Percentiles rank a stretch among this genome's conserved stretches.
Conservation (phyloP, 2,113 vertebrate genomes). For the Chaetodon auriga region DNA sequence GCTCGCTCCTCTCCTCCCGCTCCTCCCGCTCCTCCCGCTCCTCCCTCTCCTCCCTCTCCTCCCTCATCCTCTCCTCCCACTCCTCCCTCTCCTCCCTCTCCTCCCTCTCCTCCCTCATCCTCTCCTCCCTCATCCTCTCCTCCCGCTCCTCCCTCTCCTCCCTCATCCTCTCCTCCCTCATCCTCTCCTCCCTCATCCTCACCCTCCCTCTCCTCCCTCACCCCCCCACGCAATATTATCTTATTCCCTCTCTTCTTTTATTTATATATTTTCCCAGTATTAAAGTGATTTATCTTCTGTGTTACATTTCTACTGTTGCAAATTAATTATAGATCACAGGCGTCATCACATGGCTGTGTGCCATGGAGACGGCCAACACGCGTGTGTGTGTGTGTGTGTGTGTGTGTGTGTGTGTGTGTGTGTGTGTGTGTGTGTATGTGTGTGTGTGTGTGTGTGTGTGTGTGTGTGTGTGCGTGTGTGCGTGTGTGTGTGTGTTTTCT, state of each 20-base stretch:
- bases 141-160: background rate
- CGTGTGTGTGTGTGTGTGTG: constrained; percentile 20
- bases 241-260: constrained; percentile 50
- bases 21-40: background rate
- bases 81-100: too few relatives aligned
- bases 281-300: constrained; percentile 70
- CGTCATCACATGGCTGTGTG: constrained; percentile 25
- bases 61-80: too few relatives aligned
- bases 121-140: background rate
- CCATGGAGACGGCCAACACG: constrained; percentile 19
- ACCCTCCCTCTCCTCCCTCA: too few relatives aligned
- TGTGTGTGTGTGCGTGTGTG: constrained; percentile 36
- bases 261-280: constrained; percentile 63
- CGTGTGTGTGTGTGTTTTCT: constrained; percentile 36
- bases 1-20: constrained; percentile 27
- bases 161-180: background rate
- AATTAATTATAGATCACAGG: constrained; percentile 68
- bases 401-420: constrained; percentile 35
- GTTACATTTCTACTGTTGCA: constrained; percentile 46
- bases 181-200: too few relatives aligned
- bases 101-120: background rate
- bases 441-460: constrained; percentile 20
- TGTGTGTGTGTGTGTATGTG: constrained; percentile 42
- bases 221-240: constrained; percentile 27
- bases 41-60: background rate